phyloP scores from a whole-genome alignment of 2,888 invertebrate genomes.

The Calameuta filiformis region DNA sequence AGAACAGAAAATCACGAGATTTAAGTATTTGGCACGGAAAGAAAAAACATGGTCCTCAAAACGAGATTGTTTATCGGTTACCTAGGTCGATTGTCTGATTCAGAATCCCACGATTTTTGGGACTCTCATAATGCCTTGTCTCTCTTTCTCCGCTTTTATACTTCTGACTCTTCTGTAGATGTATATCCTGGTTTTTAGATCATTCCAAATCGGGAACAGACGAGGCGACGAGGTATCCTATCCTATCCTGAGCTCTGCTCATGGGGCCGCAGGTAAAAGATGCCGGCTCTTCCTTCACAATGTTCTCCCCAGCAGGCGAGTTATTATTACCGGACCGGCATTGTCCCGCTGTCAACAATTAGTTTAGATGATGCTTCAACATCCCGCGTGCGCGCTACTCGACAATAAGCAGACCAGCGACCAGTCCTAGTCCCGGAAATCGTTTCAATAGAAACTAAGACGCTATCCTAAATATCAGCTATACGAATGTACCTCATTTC shows the following conservation, averaged over 20 bases:
- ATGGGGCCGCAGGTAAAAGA: not conserved
- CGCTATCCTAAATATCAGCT: too few species aligned
- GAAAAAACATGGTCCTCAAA: too few species aligned
- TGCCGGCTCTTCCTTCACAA: not conserved
- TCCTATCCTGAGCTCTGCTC: not conserved
- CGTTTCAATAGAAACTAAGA: not conserved
- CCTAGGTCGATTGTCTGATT: too few species aligned
- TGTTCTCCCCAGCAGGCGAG: constrained; percentile 38
- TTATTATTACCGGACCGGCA: constrained; percentile 53
- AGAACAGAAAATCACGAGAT: too few species aligned
- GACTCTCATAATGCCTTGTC: not conserved
- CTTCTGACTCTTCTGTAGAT: not conserved
- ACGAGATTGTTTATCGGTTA: too few species aligned
- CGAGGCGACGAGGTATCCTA: not conserved
- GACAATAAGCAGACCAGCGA: not conserved
- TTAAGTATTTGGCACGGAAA: too few species aligned
- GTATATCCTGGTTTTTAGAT: too few species aligned
- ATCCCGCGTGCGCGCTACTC: constrained; percentile 23
- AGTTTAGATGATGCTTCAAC: constrained; percentile 59
- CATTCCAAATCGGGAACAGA: not conserved
- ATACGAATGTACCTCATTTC: too few species aligned
- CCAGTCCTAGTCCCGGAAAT: not conserved
- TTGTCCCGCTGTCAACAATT: constrained; percentile 62
- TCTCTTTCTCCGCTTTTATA: not conserved
- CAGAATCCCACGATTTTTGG: too few species aligned